Conservation (phyloP, 2,888 invertebrate genomes). For the Cancer borealis region DNA sequence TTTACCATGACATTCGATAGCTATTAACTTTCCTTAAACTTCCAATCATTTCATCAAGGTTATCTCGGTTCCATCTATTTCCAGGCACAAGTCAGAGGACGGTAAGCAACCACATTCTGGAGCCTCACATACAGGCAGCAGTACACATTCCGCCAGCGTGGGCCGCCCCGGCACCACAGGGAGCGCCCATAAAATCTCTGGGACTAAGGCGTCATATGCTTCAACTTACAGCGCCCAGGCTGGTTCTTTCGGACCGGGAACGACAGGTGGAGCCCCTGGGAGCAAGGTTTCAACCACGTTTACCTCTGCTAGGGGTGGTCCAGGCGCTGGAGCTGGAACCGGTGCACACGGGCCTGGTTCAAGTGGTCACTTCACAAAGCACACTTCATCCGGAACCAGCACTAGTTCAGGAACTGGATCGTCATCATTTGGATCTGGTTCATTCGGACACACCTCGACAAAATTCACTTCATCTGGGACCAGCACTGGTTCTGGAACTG, state of each 20-base stretch:
- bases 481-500: background rate
- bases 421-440: background rate
- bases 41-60: background rate
- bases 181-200: background rate
- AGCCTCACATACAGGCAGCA: background rate
- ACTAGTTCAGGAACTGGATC: background rate
- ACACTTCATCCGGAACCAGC: background rate
- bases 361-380: background rate
- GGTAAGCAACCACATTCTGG: background rate
- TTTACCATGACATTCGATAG: background rate
- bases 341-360: background rate
- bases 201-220: background rate
- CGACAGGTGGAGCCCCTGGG: background rate
- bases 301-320: background rate
- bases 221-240: constrained; percentile 10
- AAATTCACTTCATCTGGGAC: background rate
- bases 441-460: background rate
- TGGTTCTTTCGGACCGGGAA: background rate
- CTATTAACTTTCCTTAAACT: background rate
- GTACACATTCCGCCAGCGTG: background rate
- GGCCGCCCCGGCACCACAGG: background rate
- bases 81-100: background rate
- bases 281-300: constrained; percentile 3
- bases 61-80: background rate
- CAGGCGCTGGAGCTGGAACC: background rate